phyloP scores from a whole-genome alignment of 2,113 vertebrate genomes.

The Channa maculata region DNA sequence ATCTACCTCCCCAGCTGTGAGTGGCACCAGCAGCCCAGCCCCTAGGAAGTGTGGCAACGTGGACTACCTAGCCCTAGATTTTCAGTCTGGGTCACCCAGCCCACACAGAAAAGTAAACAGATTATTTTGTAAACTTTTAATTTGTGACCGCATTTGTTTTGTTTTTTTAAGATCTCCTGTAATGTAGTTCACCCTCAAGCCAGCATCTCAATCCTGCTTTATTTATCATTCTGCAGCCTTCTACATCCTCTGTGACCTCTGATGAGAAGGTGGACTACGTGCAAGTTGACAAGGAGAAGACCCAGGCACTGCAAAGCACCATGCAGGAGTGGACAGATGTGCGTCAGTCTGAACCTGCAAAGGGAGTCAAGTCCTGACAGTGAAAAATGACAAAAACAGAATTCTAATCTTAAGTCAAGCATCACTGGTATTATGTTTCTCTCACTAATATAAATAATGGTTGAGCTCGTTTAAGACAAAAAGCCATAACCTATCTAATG shows the following conservation, averaged over 20 bases:
- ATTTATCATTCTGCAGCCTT: constrained; percentile 85
- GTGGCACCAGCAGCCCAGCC: constrained; percentile 95
- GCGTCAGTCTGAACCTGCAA: constrained; percentile 93
- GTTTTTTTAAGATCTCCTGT: not conserved
- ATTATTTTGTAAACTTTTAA: constrained; percentile 16
- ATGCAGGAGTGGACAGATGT: constrained; percentile 99
- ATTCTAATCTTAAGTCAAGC: constrained; percentile 36
- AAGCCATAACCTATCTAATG: constrained; percentile 74
- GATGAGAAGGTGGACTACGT: constrained; percentile 99
- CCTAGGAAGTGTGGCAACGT: constrained; percentile 94
- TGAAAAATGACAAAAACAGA: constrained; percentile 17
- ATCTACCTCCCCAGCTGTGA: constrained; percentile 95
- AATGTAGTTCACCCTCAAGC: not conserved
- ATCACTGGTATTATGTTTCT: constrained; percentile 40
- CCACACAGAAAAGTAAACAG: constrained; percentile 93
- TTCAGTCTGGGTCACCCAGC: constrained; percentile 93
- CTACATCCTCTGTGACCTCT: constrained; percentile 93
- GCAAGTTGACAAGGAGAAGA: constrained; percentile 99
- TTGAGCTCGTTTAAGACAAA: constrained; percentile 52
- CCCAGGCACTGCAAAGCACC: constrained; percentile 95
- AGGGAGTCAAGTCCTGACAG: constrained; percentile 89
- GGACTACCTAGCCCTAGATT: constrained; percentile 96
- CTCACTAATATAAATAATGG: constrained; percentile 45
- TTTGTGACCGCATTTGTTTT: not conserved
- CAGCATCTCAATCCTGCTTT: constrained; percentile 16